A percentile compares a stretch with the other conserved stretches of the same genome.
Evolutionary conservation across 2,113 vertebrate species (phyloP).

Genomic region (Orthonyx spaldingii): DNA sequence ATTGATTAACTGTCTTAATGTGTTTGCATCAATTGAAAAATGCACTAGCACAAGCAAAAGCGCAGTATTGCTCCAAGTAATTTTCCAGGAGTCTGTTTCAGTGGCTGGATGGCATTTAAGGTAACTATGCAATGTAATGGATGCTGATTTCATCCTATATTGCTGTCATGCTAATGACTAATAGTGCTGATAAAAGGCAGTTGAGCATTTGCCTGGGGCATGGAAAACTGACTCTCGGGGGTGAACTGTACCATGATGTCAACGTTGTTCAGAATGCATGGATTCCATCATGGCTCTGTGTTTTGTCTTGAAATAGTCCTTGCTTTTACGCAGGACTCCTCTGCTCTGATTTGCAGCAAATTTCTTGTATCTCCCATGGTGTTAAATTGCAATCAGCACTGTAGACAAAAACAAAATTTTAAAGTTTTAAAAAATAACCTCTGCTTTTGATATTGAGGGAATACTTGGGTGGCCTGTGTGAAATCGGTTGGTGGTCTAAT

Average conservation of each 20-base stretch:
- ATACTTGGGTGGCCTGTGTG: slow-evolving; percentile 33
- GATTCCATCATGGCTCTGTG: background rate
- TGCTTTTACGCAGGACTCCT: background rate
- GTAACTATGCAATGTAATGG: slow-evolving; percentile 9
- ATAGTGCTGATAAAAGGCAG: slow-evolving; percentile 46
- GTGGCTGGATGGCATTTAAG: slow-evolving; percentile 52
- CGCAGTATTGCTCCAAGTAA: slow-evolving; percentile 43
- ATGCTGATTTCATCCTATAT: slow-evolving; percentile 53
- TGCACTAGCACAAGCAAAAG: background rate
- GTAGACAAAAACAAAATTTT: background rate
- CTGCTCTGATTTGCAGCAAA: background rate
- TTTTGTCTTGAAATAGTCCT: background rate
- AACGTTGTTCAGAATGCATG: background rate
- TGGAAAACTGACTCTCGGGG: slow-evolving; percentile 41
- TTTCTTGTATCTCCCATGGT: background rate
- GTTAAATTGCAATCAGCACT: background rate
- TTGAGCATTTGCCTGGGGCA: slow-evolving; percentile 43
- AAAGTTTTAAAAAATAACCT: background rate
- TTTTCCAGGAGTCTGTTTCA: slow-evolving; percentile 59
- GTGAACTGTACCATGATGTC: slow-evolving; percentile 6
- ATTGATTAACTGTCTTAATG: slow-evolving; percentile 63
- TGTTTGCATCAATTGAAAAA: slow-evolving; percentile 48
- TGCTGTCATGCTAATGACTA: slow-evolving; percentile 53
- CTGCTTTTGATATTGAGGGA: background rate
- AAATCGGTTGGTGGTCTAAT: slow-evolving; percentile 22